Evolutionary conservation across 1,140 invertebrate species (phyloP).

Genomic region (Cephus cinctus): DNA sequence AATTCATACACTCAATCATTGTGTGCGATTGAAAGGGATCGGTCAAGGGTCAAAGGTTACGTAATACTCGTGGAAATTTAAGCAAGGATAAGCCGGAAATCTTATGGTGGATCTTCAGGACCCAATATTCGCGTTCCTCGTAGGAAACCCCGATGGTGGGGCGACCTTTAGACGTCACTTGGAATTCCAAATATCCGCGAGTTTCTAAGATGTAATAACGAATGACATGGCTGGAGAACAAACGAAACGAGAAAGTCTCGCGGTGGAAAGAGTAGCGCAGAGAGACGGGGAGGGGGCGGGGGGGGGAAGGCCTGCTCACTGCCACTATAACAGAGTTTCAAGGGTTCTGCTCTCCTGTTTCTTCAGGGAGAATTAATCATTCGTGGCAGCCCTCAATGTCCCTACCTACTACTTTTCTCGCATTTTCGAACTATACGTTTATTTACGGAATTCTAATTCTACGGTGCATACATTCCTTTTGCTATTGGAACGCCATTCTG

Average conservation of each 20-base stretch:
- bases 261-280: constrained; percentile 26
- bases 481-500: too few species aligned
- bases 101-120: too few species aligned
- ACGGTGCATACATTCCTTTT: too few species aligned
- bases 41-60: too few species aligned
- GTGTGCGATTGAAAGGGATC: too few species aligned
- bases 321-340: constrained; percentile 40
- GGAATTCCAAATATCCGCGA: constrained; percentile 54
- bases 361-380: constrained; percentile 48
- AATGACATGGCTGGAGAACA: constrained; percentile 48
- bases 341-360: constrained; percentile 44
- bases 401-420: constrained; percentile 45
- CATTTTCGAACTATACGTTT: constrained; percentile 50
- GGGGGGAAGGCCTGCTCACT: constrained; percentile 28
- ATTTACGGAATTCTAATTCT: constrained; percentile 34
- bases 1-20: too few species aligned
- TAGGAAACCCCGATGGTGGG: neutral
- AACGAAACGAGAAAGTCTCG: constrained; percentile 50
- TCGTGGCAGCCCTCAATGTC: constrained; percentile 45
- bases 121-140: too few species aligned
- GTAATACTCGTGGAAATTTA: too few species aligned
- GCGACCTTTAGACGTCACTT: constrained; percentile 40
- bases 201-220: constrained; percentile 54
- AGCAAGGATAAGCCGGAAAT: too few species aligned
- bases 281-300: constrained; percentile 23